A percentile compares a stretch with the other conserved stretches of the same genome.
These are phyloP conservation scores for Rhinogobius similis DNA, from an alignment of 2,113 vertebrate genomes.

Conservation along the genomic window DNA sequence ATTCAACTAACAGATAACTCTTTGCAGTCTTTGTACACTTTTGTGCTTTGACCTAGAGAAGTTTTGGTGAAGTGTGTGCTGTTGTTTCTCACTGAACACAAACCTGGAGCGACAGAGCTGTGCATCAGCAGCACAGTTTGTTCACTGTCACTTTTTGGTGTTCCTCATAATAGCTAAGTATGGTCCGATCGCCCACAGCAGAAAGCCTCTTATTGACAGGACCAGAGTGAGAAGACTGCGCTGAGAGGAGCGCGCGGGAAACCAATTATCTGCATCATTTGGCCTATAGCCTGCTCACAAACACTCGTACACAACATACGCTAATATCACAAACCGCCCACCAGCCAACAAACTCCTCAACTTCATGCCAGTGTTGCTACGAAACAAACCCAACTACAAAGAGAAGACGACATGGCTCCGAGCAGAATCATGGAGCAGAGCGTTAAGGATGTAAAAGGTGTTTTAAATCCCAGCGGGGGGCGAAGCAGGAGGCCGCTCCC, in stretches of 20 bases:
- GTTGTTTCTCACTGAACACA: conserved; percentile 12
- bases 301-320: conserved; percentile 58
- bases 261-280: conserved; percentile 71
- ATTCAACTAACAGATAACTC: background rate
- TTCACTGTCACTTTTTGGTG: conserved; percentile 54
- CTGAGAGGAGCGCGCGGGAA: conserved; percentile 36
- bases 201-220: conserved; percentile 51
- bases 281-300: conserved; percentile 65
- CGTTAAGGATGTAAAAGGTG: conserved; percentile 25
- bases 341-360: conserved; percentile 43
- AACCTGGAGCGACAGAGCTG: conserved; percentile 1
- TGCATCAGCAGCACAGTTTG: conserved; percentile 25
- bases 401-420: conserved; percentile 18
- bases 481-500: background rate
- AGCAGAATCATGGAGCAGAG: conserved; percentile 30
- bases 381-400: conserved; percentile 53
- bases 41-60: conserved; percentile 23
- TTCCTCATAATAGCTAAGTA: conserved; percentile 53
- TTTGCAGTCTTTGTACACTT: conserved; percentile 25
- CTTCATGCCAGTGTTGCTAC: conserved; percentile 43
- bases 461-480: background rate
- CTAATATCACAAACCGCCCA: conserved; percentile 59
- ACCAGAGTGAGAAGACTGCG: conserved; percentile 33
- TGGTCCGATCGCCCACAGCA: conserved; percentile 45
- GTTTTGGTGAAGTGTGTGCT: background rate